A percentile compares a stretch with the other conserved stretches of the same genome.
Evolutionary conservation across 2,888 invertebrate species (phyloP).

Genomic region (Boloria selene): DNA sequence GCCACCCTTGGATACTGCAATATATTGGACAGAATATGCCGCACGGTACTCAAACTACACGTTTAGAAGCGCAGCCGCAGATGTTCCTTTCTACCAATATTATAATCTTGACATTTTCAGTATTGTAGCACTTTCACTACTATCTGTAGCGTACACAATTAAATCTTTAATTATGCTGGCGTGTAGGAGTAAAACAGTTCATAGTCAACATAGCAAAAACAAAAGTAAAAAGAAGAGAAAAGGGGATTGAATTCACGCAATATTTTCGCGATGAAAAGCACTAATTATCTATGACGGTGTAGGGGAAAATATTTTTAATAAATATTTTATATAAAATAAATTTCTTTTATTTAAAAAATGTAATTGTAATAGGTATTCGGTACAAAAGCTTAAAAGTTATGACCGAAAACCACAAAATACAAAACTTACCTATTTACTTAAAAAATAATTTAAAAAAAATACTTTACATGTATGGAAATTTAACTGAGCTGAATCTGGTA

Average conservation of each 20-base stretch:
- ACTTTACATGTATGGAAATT: too few relatives aligned
- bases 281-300: neutral
- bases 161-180: constrained; percentile 39
- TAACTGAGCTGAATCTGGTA: too few relatives aligned
- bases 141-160: constrained; percentile 36
- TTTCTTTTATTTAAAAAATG: too few relatives aligned
- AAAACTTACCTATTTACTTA: too few relatives aligned
- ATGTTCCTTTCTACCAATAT: constrained; percentile 80
- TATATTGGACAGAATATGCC: constrained; percentile 85
- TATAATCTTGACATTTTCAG: constrained; percentile 62
- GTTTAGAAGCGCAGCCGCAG: constrained; percentile 78
- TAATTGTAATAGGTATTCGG: too few relatives aligned
- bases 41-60: constrained; percentile 76
- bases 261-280: neutral
- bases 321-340: neutral
- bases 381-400: too few relatives aligned
- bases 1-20: constrained; percentile 82
- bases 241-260: constrained; percentile 36
- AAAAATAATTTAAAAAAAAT: too few relatives aligned
- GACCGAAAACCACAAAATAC: too few relatives aligned
- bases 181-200: constrained; percentile 33
- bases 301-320: neutral
- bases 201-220: constrained; percentile 17
- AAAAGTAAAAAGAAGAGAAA: constrained; percentile 40
- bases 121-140: constrained; percentile 22